Percentiles rank a stretch among this genome's conserved stretches.
Evolutionary conservation across 2,797 vertebrate genomes (phyloP).

Genomic region (Macropodus opercularis): DNA sequence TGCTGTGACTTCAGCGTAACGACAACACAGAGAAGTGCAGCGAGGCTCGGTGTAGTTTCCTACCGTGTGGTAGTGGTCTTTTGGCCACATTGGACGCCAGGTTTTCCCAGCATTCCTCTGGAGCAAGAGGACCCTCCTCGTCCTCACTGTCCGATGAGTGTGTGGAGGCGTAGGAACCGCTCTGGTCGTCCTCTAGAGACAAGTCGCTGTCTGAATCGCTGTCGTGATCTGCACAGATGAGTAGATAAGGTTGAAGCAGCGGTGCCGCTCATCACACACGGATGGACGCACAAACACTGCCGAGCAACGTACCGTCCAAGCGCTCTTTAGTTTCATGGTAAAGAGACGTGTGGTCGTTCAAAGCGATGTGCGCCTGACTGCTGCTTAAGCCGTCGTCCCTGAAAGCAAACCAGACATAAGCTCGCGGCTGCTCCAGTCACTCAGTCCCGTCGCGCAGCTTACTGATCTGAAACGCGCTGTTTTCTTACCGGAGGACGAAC

Average conservation of each 20-base stretch:
- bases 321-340: slow-evolving; percentile 84
- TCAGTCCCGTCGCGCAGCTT: rapidly evolving
- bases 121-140: slow-evolving; percentile 83
- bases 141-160: slow-evolving; percentile 95
- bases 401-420: slow-evolving; percentile 34
- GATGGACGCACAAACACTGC: background rate
- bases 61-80: slow-evolving; percentile 82
- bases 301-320: slow-evolving; percentile 75
- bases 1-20: background rate
- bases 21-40: background rate
- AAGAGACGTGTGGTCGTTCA: slow-evolving; percentile 83
- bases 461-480: background rate
- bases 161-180: slow-evolving; percentile 91
- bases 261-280: rapidly evolving
- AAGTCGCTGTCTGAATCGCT: slow-evolving; percentile 95
- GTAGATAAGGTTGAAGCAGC: background rate
- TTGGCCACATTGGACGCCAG: slow-evolving; percentile 81
- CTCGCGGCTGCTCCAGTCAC: background rate
- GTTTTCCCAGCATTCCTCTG: slow-evolving; percentile 88
- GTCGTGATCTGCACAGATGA: slow-evolving; percentile 81
- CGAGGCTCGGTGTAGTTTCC: background rate
- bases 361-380: slow-evolving; percentile 82
- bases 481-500: slow-evolving; percentile 87
- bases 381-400: slow-evolving; percentile 89
- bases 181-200: slow-evolving; percentile 92